A percentile compares a stretch with the other conserved stretches of the same genome.
Conservation (phyloP, 2,888 invertebrate genomes). For the Leucophora obtusa region DNA sequence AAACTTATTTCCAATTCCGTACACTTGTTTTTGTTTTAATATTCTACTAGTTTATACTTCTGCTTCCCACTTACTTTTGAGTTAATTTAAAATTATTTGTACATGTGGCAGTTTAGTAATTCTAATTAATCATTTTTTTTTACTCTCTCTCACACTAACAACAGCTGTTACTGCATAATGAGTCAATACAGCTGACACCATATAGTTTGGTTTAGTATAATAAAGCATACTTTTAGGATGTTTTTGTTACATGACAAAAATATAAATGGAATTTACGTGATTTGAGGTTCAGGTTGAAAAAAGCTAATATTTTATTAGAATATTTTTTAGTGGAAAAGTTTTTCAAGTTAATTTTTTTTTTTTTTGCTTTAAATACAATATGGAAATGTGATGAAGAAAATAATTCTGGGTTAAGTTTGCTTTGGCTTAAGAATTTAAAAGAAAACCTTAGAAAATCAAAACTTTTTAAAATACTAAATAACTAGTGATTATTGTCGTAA, state of each 20-base stretch:
- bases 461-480: too few species aligned
- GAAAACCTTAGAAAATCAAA: too few species aligned
- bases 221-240: neutral
- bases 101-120: conserved; percentile 57
- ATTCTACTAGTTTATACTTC: neutral
- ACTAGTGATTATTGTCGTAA: too few species aligned
- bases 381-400: too few species aligned
- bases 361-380: too few species aligned
- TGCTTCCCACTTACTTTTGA: neutral
- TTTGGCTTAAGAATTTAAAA: too few species aligned
- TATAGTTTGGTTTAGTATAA: neutral
- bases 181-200: conserved; percentile 47
- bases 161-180: conserved; percentile 49
- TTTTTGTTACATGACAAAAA: conserved; percentile 21
- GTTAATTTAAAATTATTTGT: conserved; percentile 33
- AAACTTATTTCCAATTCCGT: conserved; percentile 42
- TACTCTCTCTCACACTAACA: neutral
- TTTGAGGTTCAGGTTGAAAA: conserved; percentile 37
- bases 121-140: conserved; percentile 58
- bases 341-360: too few species aligned
- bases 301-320: neutral
- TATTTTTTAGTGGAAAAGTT: too few species aligned
- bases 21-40: conserved; percentile 15
- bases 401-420: too few species aligned
- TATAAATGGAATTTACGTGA: conserved; percentile 58